phyloP scores from a whole-genome alignment of 2,888 invertebrate species.

The Rhabditoides inermis region DNA sequence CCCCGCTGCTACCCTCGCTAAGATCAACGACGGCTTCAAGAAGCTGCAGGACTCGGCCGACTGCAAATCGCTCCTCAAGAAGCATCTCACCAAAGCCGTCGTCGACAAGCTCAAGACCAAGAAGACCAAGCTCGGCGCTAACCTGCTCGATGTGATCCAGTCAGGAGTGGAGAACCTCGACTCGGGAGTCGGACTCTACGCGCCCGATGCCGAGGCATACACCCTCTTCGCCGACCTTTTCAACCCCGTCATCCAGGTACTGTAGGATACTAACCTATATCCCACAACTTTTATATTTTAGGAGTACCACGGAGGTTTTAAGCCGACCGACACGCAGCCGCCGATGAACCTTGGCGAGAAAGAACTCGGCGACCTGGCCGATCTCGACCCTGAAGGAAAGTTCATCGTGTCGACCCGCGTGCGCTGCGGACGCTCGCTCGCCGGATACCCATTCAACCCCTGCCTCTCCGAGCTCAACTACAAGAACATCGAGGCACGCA shows the following conservation, averaged over 20 bases:
- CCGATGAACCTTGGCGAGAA: constrained; percentile 76
- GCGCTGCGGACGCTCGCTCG: constrained; percentile 74
- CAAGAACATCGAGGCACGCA: constrained; percentile 65
- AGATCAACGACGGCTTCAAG: too few species aligned
- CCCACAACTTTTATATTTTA: too few species aligned
- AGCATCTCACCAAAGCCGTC: constrained; percentile 69
- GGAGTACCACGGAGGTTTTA: constrained; percentile 73
- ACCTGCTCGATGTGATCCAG: constrained; percentile 77
- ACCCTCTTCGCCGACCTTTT: constrained; percentile 79
- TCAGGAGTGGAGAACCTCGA: constrained; percentile 81
- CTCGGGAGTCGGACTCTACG: constrained; percentile 90
- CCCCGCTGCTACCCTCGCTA: too few species aligned
- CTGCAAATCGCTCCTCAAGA: constrained; percentile 88
- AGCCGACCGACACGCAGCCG: constrained; percentile 67
- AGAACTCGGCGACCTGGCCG: constrained; percentile 67
- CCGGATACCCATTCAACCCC: constrained; percentile 92
- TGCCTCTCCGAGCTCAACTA: constrained; percentile 69
- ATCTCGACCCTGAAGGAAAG: constrained; percentile 71
- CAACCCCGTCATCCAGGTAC: constrained; percentile 89
- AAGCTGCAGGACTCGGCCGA: constrained; percentile 58
- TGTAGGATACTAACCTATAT: too few species aligned
- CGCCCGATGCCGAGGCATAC: constrained; percentile 90
- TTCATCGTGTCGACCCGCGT: constrained; percentile 67
- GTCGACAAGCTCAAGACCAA: constrained; percentile 74
- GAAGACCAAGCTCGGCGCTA: constrained; percentile 83